Percentiles rank a stretch among this genome's conserved stretches.
Conservation (phyloP, 2,113 vertebrate species). For the Bos indicus region DNA sequence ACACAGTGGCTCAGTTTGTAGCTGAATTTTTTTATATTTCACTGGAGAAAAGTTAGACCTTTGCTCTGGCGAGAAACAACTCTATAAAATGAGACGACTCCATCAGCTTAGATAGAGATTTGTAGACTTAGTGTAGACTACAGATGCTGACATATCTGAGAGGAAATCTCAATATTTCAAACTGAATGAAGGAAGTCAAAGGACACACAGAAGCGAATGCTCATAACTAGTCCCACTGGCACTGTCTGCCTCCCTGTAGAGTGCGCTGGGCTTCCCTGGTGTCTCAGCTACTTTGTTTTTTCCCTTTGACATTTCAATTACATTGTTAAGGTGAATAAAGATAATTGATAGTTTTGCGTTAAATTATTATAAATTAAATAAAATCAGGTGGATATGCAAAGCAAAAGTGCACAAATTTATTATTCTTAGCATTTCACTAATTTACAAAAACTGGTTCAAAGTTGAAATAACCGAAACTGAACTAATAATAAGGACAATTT, state of each 20-base stretch:
- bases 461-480: conserved; percentile 15
- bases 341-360: not conserved
- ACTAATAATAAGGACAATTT: conserved; percentile 13
- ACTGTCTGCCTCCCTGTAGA: not conserved
- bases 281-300: not conserved
- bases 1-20: not conserved
- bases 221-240: not conserved
- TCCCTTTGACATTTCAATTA: not conserved
- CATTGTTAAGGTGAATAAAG: not conserved
- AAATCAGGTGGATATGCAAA: not conserved
- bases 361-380: not conserved
- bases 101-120: conserved; percentile 17
- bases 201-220: not conserved
- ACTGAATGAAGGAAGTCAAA: conserved; percentile 4
- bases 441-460: not conserved
- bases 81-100: not conserved
- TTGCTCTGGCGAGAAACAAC: conserved; percentile 5
- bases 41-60: not conserved
- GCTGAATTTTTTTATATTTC: not conserved
- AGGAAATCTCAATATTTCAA: conserved; percentile 22
- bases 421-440: not conserved
- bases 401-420: not conserved
- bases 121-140: not conserved
- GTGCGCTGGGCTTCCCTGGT: not conserved
- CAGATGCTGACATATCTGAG: not conserved